Conservation (phyloP, 2,888 invertebrate species). For the Chloroclysta siterata region DNA sequence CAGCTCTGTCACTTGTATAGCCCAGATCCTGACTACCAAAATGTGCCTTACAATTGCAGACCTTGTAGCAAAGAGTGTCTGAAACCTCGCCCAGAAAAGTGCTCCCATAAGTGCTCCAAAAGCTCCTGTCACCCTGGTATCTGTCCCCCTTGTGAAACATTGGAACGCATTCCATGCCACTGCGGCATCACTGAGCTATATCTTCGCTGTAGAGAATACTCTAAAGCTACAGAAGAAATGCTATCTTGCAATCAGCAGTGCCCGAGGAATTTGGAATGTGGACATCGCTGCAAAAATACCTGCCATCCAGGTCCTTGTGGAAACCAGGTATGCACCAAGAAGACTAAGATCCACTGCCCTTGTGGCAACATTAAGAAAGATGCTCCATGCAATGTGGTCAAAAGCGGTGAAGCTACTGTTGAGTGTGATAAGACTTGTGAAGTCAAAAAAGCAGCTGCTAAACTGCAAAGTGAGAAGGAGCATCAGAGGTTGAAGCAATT, state of each 20-base stretch:
- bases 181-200: constrained; percentile 92
- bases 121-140: constrained; percentile 89
- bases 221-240: constrained; percentile 75
- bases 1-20: constrained; percentile 87
- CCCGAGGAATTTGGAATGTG: constrained; percentile 93
- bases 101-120: constrained; percentile 89
- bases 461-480: constrained; percentile 81
- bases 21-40: constrained; percentile 68
- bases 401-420: constrained; percentile 74
- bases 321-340: constrained; percentile 89
- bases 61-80: constrained; percentile 83
- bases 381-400: constrained; percentile 86
- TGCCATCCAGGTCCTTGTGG: constrained; percentile 91
- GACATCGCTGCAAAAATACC: constrained; percentile 90
- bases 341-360: constrained; percentile 90
- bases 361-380: constrained; percentile 92
- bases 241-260: constrained; percentile 93
- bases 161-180: constrained; percentile 90
- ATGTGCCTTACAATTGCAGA: constrained; percentile 72
- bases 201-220: constrained; percentile 89
- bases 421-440: constrained; percentile 88
- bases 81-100: constrained; percentile 88
- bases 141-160: constrained; percentile 90
- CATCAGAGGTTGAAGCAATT: constrained; percentile 83
- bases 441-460: constrained; percentile 82